These are phyloP conservation scores for Sturmia bella DNA, from an alignment of 2,888 invertebrate species.

Conservation along the genomic window DNA sequence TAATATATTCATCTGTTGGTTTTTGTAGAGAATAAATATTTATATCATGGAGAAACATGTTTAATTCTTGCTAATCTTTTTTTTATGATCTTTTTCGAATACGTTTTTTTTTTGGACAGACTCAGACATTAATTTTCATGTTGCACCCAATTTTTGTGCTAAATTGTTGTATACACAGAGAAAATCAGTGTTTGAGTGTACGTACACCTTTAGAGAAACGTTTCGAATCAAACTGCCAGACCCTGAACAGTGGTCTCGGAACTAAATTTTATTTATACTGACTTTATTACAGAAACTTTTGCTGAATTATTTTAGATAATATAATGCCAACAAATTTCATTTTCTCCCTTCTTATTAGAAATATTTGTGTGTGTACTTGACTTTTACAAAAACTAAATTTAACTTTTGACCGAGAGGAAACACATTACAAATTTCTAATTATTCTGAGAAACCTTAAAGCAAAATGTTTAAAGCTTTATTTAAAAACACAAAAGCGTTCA, in stretches of 20 bases:
- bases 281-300: no score
- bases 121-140: slow-evolving; percentile 36
- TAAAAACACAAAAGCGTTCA: slow-evolving; percentile 22
- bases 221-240: no score
- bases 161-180: slow-evolving; percentile 1
- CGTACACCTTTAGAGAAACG: no score
- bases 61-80: slow-evolving; percentile 42
- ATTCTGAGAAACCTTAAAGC: slow-evolving; percentile 21
- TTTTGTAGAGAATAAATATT: slow-evolving; percentile 31
- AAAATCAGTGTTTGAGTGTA: no score
- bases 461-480: slow-evolving; percentile 6
- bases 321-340: no score
- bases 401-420: slow-evolving; percentile 8
- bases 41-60: slow-evolving; percentile 37
- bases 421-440: slow-evolving; percentile 15
- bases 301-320: no score
- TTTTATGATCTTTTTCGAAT: slow-evolving; percentile 32
- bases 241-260: no score
- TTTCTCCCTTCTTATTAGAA: no score
- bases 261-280: no score
- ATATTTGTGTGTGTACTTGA: no score
- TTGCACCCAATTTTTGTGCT: slow-evolving; percentile 40
- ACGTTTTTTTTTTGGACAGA: slow-evolving; percentile 15
- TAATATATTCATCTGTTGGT: background rate
- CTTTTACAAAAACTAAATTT: no score